phyloP scores from a whole-genome alignment of 2,797 vertebrate genomes.

The Telmatherina bonti region DNA sequence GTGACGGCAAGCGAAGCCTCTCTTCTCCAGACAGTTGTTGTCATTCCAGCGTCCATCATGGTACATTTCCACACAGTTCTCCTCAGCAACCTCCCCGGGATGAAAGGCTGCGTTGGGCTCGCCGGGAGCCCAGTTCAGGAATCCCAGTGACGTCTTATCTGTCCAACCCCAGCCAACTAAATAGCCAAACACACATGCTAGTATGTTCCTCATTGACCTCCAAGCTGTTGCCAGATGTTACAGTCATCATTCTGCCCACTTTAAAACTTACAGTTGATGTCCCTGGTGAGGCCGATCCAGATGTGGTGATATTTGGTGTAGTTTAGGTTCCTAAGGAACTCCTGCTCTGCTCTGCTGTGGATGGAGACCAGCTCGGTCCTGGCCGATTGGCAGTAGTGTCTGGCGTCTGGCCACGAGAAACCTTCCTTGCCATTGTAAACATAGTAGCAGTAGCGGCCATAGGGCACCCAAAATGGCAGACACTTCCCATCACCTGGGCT shows the following conservation, averaged over 20 bases:
- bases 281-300: slow-evolving; percentile 85
- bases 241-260: not conserved
- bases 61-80: slow-evolving; percentile 87
- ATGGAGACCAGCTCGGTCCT: slow-evolving; percentile 77
- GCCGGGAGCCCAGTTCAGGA: slow-evolving; percentile 81
- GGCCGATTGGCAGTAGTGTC: slow-evolving; percentile 67
- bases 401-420: slow-evolving; percentile 79
- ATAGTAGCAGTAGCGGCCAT: slow-evolving; percentile 78
- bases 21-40: slow-evolving; percentile 83
- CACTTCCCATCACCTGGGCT: slow-evolving; percentile 78
- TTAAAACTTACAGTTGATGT: slow-evolving; percentile 74
- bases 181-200: not conserved
- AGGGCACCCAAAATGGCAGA: slow-evolving; percentile 39
- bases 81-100: slow-evolving; percentile 64
- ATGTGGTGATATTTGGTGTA: slow-evolving; percentile 76
- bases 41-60: slow-evolving; percentile 83
- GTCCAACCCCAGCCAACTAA: slow-evolving; percentile 85
- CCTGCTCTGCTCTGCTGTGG: slow-evolving; percentile 82
- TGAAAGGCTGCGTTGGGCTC: slow-evolving; percentile 80
- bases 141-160: slow-evolving; percentile 72
- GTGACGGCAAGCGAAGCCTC: slow-evolving; percentile 81
- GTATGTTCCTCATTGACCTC: not conserved
- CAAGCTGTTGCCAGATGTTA: not conserved
- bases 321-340: slow-evolving; percentile 81
- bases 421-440: slow-evolving; percentile 69